Evolutionary conservation across 2,113 vertebrate species (phyloP).

Genomic region (Naja naja): DNA sequence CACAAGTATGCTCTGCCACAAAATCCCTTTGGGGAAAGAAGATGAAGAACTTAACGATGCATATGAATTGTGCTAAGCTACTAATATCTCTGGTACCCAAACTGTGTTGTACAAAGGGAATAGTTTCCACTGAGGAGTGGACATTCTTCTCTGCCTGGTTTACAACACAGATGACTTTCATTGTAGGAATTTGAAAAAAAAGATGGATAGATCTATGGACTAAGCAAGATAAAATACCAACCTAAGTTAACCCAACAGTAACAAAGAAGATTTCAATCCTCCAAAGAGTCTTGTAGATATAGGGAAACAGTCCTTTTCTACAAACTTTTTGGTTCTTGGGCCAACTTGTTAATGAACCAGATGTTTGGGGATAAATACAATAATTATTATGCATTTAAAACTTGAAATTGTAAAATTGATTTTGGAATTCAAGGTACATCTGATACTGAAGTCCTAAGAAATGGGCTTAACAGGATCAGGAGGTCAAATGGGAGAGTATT

Average conservation of each 20-base stretch:
- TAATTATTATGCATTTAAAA: neutral
- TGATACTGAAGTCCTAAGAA: neutral
- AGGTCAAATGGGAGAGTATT: neutral
- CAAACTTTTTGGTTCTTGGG: neutral
- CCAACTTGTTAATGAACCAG: neutral
- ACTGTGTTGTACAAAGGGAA: neutral
- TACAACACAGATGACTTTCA: neutral
- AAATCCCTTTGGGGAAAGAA: neutral
- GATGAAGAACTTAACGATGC: neutral
- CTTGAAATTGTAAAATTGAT: neutral
- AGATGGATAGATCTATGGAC: neutral
- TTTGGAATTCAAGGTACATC: neutral
- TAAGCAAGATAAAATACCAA: neutral
- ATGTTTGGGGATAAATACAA: neutral
- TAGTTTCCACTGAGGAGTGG: neutral
- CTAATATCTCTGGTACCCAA: neutral
- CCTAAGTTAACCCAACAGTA: neutral
- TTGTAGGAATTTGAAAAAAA: neutral
- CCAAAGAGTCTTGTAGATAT: neutral
- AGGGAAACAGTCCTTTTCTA: neutral
- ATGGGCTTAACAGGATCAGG: neutral
- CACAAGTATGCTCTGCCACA: neutral
- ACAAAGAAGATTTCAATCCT: neutral
- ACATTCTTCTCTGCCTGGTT: neutral
- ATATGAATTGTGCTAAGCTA: neutral